A percentile compares a stretch with the other conserved stretches of the same genome.
Evolutionary conservation across 2,113 vertebrate species (phyloP).

Genomic region (Sebastes fasciatus): DNA sequence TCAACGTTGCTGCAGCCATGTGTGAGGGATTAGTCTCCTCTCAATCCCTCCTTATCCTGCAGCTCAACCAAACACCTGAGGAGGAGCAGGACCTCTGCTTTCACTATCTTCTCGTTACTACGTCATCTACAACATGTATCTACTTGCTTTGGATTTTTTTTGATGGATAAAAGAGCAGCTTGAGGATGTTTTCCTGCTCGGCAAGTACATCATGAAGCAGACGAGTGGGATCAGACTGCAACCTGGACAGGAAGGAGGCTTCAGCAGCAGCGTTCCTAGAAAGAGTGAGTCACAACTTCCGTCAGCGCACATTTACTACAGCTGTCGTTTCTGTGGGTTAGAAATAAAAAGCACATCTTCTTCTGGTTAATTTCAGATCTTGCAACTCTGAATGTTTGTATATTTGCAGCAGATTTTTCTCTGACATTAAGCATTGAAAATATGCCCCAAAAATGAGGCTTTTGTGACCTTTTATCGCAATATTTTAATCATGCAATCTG

Average conservation of each 20-base stretch:
- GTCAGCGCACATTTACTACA: not conserved
- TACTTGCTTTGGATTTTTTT: not conserved
- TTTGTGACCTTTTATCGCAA: not conserved
- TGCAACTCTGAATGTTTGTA: not conserved
- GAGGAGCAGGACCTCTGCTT: conserved; percentile 47
- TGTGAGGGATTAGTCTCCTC: conserved; percentile 74
- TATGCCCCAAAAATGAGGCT: too few relatives aligned
- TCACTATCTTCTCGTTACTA: conserved; percentile 16
- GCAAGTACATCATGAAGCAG: not conserved
- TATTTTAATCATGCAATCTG: not conserved
- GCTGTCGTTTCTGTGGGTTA: not conserved
- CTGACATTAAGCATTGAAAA: not conserved
- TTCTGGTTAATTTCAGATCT: not conserved
- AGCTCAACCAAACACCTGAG: conserved; percentile 60
- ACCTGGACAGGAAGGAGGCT: not conserved
- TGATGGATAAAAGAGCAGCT: not conserved
- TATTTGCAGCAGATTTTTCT: not conserved
- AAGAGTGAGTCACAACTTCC: conserved; percentile 42
- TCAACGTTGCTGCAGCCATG: conserved; percentile 57
- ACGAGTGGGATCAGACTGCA: not conserved
- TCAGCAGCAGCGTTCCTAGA: not conserved
- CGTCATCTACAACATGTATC: not conserved
- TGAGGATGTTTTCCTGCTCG: not conserved
- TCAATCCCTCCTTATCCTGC: conserved; percentile 75
- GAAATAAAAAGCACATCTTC: not conserved